Conservation (phyloP, 2,797 vertebrate species). For the Limosa lapponica region DNA sequence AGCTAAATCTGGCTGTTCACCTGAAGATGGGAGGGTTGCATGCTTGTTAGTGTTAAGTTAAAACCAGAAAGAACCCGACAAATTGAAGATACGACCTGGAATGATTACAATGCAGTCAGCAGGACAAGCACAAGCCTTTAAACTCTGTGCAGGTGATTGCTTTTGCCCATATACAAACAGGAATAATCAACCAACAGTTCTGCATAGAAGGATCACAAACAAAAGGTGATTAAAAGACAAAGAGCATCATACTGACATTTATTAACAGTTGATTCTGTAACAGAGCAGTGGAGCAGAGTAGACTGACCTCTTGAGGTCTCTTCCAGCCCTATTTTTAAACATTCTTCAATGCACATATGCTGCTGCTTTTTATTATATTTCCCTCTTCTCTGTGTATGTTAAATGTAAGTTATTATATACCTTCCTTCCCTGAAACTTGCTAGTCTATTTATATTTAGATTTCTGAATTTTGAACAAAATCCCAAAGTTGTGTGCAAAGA, state of each 20-base stretch:
- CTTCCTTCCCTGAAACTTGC: neutral
- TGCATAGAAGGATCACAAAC: neutral
- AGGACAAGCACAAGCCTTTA: neutral
- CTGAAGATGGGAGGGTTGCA: neutral
- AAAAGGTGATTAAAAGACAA: conserved; percentile 51
- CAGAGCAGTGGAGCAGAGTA: neutral
- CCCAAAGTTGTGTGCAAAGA: neutral
- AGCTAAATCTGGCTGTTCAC: neutral
- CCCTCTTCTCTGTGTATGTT: neutral
- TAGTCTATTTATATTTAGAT: neutral
- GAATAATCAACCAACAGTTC: neutral
- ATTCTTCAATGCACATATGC: neutral
- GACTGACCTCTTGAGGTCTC: conserved; percentile 62
- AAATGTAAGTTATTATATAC: neutral
- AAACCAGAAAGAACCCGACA: neutral
- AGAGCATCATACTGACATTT: neutral
- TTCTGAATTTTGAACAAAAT: neutral
- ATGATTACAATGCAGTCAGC: neutral
- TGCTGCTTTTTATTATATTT: neutral
- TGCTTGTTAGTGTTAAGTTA: neutral
- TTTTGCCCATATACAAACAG: neutral
- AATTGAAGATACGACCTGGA: neutral
- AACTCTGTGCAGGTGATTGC: neutral
- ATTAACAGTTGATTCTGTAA: conserved; percentile 1
- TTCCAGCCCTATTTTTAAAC: neutral